A percentile compares a stretch with the other conserved stretches of the same genome.
phyloP scores from a whole-genome alignment of 1,140 invertebrate species.

The Neotoxoptera formosana region DNA sequence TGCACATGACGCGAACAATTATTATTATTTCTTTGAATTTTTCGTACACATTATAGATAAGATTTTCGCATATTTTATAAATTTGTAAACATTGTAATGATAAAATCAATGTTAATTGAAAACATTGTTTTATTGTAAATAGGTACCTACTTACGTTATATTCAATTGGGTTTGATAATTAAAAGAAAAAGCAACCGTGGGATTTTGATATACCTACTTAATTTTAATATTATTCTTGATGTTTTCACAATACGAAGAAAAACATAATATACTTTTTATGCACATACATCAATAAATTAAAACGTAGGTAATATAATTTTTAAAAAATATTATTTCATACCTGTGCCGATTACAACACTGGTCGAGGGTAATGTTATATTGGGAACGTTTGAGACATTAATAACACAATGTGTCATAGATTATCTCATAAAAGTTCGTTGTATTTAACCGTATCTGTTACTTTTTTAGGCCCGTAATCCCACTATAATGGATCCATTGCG shows the following conservation, averaged over 20 bases:
- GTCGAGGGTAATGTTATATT: background rate
- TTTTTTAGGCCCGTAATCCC: background rate
- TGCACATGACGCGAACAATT: background rate
- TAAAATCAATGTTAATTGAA: constrained; percentile 2
- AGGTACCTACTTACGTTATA: background rate
- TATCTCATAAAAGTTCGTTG: background rate
- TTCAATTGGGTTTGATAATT: background rate
- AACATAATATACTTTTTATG: background rate
- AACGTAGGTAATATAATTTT: background rate
- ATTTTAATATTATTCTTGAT: background rate
- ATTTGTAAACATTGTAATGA: constrained; percentile 17
- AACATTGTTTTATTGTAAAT: background rate
- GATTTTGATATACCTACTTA: background rate
- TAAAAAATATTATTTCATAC: background rate
- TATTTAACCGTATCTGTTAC: background rate
- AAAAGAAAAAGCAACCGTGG: background rate
- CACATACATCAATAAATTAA: background rate
- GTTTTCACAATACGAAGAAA: background rate
- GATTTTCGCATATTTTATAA: background rate
- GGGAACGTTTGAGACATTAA: background rate
- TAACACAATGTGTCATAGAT: background rate
- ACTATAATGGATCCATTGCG: constrained; percentile 4
- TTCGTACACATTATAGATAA: background rate
- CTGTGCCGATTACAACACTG: background rate
- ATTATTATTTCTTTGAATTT: constrained; percentile 4